Base-by-base conservation (phyloP, 2,888 invertebrate species). In the Tortrix viridana region DNA sequence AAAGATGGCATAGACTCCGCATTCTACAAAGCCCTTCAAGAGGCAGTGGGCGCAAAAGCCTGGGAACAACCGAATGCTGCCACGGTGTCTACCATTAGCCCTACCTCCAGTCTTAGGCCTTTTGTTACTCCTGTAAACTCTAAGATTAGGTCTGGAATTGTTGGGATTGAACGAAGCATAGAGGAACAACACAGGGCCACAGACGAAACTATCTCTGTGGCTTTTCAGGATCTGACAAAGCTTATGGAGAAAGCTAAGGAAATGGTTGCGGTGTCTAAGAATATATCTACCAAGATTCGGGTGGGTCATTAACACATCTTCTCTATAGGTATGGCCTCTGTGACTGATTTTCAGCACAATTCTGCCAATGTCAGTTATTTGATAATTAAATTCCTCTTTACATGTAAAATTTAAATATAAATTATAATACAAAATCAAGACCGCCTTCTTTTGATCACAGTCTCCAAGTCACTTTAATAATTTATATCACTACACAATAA, bases 231-330 rank as follows among this genome's bases (percentile, higher is more conserved):
- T 89, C 94, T 99, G 59, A 96, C 93, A 76, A 97, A 97, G 75
- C 93, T 99, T 3, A 99, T 99, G 97, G 95, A 94, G 60, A 97
- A 97, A 95, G 99, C 99, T 0, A 97, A 98, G 84, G 98, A 99
- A 72, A 99, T 99, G 99, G 99, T 99, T 47, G 89, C 93, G 0
- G 91, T 99, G 70, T 97, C 99, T 0, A 97, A 97, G 82, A 96
- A 94, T 70, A 99, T 99, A 75, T 97, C 99, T 26, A 94, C 94
- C 53, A 98, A 98, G 93, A 97, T 99, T 74, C 95, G 96, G 83
- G 95, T 95, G 83, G 16, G 48, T 22, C 14, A n/a, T n/a, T n/a
- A n/a, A 16, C 32, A 20, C 14, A 41, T 41, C 3, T 3, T 53
- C 41, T 7, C 20, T 41, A 12, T n/a, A n/a, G n/a, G n/a, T n/a